These are phyloP conservation scores for Camelus dromedarius DNA, from an alignment of 2,113 vertebrate genomes.

Conservation along the genomic window DNA sequence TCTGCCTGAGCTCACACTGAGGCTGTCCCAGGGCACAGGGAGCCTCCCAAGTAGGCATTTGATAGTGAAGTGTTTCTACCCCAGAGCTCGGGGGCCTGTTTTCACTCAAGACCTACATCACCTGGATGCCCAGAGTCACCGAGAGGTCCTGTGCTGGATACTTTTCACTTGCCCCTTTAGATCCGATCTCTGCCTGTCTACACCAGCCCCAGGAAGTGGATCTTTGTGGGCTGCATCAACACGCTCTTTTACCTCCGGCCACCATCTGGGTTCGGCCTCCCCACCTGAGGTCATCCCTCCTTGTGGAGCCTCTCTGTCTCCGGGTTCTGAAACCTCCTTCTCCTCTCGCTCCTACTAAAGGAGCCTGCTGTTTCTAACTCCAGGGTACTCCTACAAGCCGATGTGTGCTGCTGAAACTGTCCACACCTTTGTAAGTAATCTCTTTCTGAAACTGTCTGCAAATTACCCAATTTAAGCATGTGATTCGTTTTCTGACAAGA, in stretches of 20 bases:
- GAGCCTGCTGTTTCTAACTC: neutral
- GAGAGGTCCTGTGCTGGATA: neutral
- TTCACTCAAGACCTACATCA: neutral
- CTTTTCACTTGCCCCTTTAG: neutral
- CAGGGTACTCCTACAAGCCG: neutral
- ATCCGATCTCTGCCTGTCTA: neutral
- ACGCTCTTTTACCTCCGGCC: neutral
- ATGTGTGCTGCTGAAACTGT: neutral
- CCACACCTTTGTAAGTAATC: neutral
- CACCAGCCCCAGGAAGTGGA: neutral
- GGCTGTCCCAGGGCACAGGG: neutral
- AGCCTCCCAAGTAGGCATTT: neutral
- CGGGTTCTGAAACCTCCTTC: neutral
- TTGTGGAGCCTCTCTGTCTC: neutral
- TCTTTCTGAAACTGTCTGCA: neutral
- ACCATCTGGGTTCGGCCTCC: neutral
- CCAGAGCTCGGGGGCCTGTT: neutral
- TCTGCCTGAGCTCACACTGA: neutral
- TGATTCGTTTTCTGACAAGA: neutral
- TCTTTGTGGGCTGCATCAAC: fast-evolving
- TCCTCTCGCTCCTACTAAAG: neutral
- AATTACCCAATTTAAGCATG: neutral
- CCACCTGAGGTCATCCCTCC: neutral
- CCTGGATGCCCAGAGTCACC: neutral
- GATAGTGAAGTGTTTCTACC: neutral